A percentile compares a stretch with the other conserved stretches of the same genome.
Evolutionary conservation across 2,797 vertebrate species (phyloP).

Genomic region (Neostethus bicornis): DNA sequence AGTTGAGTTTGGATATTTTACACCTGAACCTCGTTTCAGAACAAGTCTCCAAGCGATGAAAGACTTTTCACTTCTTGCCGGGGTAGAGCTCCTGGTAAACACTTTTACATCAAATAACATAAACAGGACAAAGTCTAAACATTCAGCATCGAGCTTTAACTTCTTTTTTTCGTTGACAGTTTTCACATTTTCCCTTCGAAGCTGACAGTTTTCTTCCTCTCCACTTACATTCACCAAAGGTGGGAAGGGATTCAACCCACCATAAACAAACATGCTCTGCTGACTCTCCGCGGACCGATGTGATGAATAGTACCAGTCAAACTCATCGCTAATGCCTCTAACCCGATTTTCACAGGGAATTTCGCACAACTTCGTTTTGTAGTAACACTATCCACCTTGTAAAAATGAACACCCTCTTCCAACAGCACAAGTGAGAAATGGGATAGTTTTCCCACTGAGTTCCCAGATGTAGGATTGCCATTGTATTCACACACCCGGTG

Average conservation of each 20-base stretch:
- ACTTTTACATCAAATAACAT: constrained; percentile 2
- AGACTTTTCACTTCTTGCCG: constrained; percentile 31
- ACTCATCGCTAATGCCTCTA: constrained; percentile 56
- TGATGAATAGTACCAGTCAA: constrained; percentile 73
- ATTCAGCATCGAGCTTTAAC: not conserved
- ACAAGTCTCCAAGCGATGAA: constrained; percentile 22
- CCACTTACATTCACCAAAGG: constrained; percentile 18
- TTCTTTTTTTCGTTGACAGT: not conserved
- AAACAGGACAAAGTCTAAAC: not conserved
- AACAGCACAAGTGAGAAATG: constrained; percentile 76
- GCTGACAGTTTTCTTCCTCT: constrained; percentile 28
- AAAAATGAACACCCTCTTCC: constrained; percentile 74
- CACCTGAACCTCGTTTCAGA: constrained; percentile 22
- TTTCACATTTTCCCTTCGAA: constrained; percentile 12
- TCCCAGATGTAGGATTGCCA: constrained; percentile 77
- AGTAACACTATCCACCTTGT: constrained; percentile 79
- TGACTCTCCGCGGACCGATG: constrained; percentile 57
- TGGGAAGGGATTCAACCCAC: constrained; percentile 58
- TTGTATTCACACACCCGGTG: constrained; percentile 73
- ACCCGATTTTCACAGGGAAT: constrained; percentile 74
- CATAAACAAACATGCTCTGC: constrained; percentile 56
- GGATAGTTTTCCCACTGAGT: constrained; percentile 80
- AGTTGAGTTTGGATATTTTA: constrained; percentile 37
- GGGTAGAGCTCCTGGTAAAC: not conserved
- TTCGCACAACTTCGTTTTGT: constrained; percentile 73